A percentile compares a stretch with the other conserved stretches of the same genome.
phyloP scores from a whole-genome alignment of 2,888 invertebrate species.

The Ormyrus pomaceus region DNA sequence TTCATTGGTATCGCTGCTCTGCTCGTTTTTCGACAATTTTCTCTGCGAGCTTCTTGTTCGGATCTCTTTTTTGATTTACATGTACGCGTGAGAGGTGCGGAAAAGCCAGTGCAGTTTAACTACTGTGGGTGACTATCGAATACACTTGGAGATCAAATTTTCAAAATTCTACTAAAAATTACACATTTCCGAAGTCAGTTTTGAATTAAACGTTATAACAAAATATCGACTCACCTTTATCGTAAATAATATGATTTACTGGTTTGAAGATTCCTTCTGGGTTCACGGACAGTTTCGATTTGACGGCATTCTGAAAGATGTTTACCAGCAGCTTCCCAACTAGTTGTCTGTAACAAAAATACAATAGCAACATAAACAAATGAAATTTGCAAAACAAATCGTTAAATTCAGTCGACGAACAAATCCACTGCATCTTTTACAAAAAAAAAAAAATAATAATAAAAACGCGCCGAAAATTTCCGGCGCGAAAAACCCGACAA shows the following conservation, averaged over 20 bases:
- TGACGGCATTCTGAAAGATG: constrained; percentile 76
- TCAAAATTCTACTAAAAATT: background rate
- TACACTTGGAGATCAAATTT: no score
- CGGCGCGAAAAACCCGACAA: background rate
- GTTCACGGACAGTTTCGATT: constrained; percentile 62
- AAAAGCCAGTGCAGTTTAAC: no score
- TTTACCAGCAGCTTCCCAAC: constrained; percentile 79
- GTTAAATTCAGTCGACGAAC: no score
- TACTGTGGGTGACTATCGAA: no score
- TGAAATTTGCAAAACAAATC: no score
- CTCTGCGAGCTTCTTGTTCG: constrained; percentile 25
- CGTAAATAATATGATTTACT: constrained; percentile 64
- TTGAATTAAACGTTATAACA: background rate
- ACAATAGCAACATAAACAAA: no score
- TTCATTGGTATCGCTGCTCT: constrained; percentile 25
- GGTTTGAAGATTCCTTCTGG: constrained; percentile 65
- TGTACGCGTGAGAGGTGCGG: no score
- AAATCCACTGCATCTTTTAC: constrained; percentile 4
- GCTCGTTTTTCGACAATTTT: constrained; percentile 16
- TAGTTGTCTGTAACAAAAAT: constrained; percentile 78
- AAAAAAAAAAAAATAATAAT: constrained; percentile 59
- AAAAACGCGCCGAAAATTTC: constrained; percentile 18
- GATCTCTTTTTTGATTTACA: background rate
- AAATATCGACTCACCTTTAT: constrained; percentile 63
- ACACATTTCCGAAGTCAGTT: background rate